Conservation (phyloP, 2,113 vertebrate species). For the Sprattus sprattus region DNA sequence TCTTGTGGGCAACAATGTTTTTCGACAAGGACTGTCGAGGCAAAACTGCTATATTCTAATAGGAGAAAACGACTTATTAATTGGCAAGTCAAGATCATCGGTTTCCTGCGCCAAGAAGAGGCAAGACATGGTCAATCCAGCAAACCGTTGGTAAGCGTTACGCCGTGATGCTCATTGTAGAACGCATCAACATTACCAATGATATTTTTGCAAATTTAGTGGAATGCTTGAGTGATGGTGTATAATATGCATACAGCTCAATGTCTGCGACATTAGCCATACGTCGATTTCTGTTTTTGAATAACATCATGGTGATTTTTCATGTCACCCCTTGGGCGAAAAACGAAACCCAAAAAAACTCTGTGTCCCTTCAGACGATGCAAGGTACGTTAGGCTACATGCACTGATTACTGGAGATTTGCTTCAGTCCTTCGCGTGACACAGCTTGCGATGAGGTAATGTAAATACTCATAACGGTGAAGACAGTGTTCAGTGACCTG, state of each 20-base stretch:
- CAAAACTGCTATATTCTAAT: constrained; percentile 35
- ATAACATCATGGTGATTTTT: neutral
- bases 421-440: constrained; percentile 11
- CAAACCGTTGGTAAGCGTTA: constrained; percentile 65
- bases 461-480: neutral
- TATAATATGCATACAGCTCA: neutral
- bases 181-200: neutral
- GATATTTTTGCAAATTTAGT: neutral
- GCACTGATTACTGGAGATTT: constrained; percentile 4
- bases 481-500: constrained; percentile 27
- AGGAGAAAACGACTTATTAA: constrained; percentile 33
- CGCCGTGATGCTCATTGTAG: neutral
- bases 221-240: neutral
- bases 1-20: neutral
- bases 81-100: constrained; percentile 61
- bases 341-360: neutral
- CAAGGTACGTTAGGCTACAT: neutral
- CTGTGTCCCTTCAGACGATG: neutral
- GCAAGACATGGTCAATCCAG: constrained; percentile 60
- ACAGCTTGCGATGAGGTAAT: neutral
- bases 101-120: constrained; percentile 72
- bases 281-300: neutral
- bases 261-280: neutral
- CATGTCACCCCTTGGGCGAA: neutral
- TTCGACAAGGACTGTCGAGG: constrained; percentile 36